phyloP scores from a whole-genome alignment of 2,888 invertebrate species.

The Nemotelus pantherinus region DNA sequence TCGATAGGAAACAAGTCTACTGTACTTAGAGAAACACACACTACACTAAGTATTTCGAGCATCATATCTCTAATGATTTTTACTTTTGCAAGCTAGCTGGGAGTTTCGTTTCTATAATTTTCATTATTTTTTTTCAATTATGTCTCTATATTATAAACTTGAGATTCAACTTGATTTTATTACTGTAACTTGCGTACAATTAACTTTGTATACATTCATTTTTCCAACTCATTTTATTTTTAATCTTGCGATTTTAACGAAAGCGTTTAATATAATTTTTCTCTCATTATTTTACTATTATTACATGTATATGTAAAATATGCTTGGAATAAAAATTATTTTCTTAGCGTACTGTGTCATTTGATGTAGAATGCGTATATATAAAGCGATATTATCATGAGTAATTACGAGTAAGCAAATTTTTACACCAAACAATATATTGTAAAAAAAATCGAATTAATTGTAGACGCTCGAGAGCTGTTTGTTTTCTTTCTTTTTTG shows the following conservation, averaged over 20 bases:
- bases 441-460: conserved; percentile 10
- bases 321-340: conserved; percentile 34
- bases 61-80: conserved; percentile 13
- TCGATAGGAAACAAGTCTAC: conserved; percentile 2
- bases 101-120: conserved; percentile 40
- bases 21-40: conserved; percentile 24
- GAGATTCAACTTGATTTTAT: conserved; percentile 40
- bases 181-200: conserved; percentile 32
- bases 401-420: conserved; percentile 30
- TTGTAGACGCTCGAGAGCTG: background rate
- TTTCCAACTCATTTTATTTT: conserved; percentile 26
- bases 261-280: conserved; percentile 25
- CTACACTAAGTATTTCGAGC: conserved; percentile 34
- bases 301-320: conserved; percentile 22
- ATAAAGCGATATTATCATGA: conserved; percentile 37
- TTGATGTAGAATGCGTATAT: conserved; percentile 41
- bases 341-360: conserved; percentile 37
- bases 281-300: conserved; percentile 25
- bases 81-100: conserved; percentile 47
- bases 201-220: conserved; percentile 26
- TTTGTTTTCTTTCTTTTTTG: background rate
- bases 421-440: conserved; percentile 39
- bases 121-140: conserved; percentile 37
- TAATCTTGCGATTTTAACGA: conserved; percentile 28
- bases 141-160: conserved; percentile 38